These are phyloP conservation scores for Oryzias javanicus DNA, from an alignment of 2,113 vertebrate genomes.

Conservation along the genomic window DNA sequence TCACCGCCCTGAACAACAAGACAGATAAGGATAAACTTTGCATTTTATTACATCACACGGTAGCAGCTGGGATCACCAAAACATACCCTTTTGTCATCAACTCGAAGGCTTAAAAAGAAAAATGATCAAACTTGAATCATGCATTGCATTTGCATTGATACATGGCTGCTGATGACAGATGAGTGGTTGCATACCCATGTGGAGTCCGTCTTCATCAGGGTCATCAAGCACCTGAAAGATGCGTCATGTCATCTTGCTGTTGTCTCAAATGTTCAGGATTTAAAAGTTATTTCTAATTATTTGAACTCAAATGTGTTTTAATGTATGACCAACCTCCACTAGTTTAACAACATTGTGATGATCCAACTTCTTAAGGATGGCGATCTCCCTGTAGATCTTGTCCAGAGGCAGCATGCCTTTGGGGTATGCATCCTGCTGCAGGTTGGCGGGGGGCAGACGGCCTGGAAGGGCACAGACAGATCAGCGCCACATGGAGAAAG, in stretches of 20 bases:
- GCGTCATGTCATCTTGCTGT: background rate
- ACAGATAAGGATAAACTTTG: background rate
- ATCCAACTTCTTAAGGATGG: constrained; percentile 95
- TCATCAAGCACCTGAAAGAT: constrained; percentile 91
- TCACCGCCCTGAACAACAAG: constrained; percentile 81
- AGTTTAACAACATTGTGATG: constrained; percentile 92
- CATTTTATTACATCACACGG: background rate
- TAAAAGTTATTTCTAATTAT: background rate
- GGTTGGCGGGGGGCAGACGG: constrained; percentile 82
- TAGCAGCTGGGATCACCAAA: background rate
- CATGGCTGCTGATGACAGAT: background rate
- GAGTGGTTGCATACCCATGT: constrained; percentile 83
- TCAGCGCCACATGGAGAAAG: background rate
- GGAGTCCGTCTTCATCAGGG: constrained; percentile 91
- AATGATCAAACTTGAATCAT: constrained; percentile 39
- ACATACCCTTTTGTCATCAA: constrained; percentile 93
- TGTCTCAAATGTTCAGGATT: background rate
- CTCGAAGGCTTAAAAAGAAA: constrained; percentile 88
- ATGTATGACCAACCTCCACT: constrained; percentile 82
- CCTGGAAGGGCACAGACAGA: constrained; percentile 70
- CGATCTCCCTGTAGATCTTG: constrained; percentile 91
- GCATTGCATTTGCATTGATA: background rate
- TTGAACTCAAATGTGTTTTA: background rate
- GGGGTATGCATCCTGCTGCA: constrained; percentile 73
- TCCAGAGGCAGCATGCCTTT: constrained; percentile 84